Percentiles rank a stretch among this genome's conserved stretches.
Evolutionary conservation across 2,113 vertebrate species (phyloP).

Genomic region (Dissostichus mawsoni): DNA sequence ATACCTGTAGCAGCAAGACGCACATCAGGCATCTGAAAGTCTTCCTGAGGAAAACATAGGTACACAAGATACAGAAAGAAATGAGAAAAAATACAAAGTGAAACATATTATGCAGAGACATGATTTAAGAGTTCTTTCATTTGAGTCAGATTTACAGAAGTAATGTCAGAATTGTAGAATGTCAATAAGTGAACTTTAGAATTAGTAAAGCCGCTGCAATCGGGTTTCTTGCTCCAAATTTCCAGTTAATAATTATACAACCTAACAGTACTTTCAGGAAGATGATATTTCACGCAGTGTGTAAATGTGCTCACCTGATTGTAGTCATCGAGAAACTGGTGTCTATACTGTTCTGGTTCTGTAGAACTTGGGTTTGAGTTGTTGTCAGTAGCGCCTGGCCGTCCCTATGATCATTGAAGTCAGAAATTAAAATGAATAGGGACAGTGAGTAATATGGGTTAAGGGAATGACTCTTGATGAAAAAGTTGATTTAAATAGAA

Average conservation of each 20-base stretch:
- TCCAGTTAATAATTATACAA: not conserved
- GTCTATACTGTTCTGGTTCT: conserved; percentile 70
- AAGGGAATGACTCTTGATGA: not conserved
- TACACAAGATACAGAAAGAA: not conserved
- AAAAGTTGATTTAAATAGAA: not conserved
- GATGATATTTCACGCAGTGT: not conserved
- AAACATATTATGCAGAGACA: not conserved
- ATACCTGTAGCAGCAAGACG: conserved; percentile 82
- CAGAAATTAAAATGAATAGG: not conserved
- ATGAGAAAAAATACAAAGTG: not conserved
- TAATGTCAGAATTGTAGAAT: not conserved
- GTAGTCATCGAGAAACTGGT: conserved; percentile 70
- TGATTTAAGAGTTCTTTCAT: not conserved
- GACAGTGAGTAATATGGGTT: not conserved
- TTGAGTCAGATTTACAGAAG: not conserved
- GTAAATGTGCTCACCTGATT: conserved; percentile 64
- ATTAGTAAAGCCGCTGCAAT: not conserved
- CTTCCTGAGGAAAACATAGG: conserved; percentile 67
- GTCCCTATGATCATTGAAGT: conserved; percentile 50
- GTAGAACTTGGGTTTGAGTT: conserved; percentile 60
- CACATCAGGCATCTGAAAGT: conserved; percentile 81
- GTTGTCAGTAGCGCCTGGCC: conserved; percentile 29
- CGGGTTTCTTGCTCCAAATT: too few species aligned
- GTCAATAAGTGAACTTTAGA: not conserved
- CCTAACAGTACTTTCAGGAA: not conserved